Evolutionary conservation across 2,113 vertebrate species (phyloP), one percentile per base, ranked within the genome.

Genomic region (Machaerirhynchus nigripectus): DNA sequence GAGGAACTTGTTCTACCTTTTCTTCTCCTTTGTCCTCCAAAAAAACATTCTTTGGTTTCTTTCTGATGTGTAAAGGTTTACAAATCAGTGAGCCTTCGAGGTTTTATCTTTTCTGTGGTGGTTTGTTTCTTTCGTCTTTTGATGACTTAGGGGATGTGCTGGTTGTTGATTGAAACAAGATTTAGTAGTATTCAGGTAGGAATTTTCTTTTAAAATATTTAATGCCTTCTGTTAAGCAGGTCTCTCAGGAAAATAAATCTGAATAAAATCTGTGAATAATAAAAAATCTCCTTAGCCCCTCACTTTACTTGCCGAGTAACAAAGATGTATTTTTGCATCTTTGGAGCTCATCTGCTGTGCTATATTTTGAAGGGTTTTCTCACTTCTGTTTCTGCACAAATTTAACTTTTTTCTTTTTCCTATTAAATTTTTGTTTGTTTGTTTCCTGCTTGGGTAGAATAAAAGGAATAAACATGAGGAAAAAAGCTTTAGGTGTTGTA

Each of bases 41-140:
- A 81, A 88, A 50, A 69, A 53, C n/a, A 1, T 6, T 50, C 1
- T 46, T 59, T 56, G 8, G 10, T 89, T 88, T 93, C 79, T 86
- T 90, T 93, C 57, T 96, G 63, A 57, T 46, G 35, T 88, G 52
- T 92, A 20, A 90, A 92, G 26, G 24, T 74, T 88, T 92, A 83
- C 50, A 70, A 77, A 46, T 82, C 33, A 14, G 35, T 65, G 56
- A 86, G 47, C 10, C 71, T 77, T 73, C 56, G 80, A 61, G 46
- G 39, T 63, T 90, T 89, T 84, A 8, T 19, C 35, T 88, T 84
- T 86, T 16, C 56, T 81, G 56, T 59, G 35, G 50, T 86, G 55
- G 15, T 70, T 90, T 69, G 8, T 85, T 90, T 86, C 63, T 86
- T 88, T 92, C 64, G 40, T 59, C 55, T 78, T 89, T 79, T 80